Conservation (phyloP, 92 coral and sea anemone genomes). For the Muricea muricata region DNA sequence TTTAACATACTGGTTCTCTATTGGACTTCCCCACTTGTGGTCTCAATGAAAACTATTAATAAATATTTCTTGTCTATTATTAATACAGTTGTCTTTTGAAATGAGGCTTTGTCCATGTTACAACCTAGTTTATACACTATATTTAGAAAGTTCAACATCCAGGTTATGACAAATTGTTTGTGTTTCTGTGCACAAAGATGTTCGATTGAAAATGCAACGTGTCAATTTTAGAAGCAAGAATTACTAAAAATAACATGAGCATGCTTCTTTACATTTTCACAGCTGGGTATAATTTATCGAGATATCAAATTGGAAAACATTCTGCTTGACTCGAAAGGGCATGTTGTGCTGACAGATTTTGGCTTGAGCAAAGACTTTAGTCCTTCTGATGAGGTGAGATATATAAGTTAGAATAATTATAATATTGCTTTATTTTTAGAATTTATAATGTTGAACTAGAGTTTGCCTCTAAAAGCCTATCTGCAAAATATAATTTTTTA, state of each 20-base stretch:
- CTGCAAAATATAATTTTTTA: no score
- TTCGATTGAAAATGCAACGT: no score
- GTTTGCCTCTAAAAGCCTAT: no score
- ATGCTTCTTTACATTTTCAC: constrained; percentile 23
- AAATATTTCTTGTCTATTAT: neutral
- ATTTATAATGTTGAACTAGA: neutral
- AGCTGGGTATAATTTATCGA: constrained; percentile 99
- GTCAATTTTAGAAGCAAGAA: neutral
- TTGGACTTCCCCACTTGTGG: neutral
- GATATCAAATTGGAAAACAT: constrained; percentile 97
- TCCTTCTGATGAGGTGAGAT: constrained; percentile 85
- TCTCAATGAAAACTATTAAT: neutral
- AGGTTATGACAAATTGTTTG: neutral
- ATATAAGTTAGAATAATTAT: neutral
- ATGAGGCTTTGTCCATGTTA: no score
- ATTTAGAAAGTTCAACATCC: no score
- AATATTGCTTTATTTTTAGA: neutral
- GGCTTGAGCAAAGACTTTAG: constrained; percentile 96
- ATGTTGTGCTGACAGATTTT: constrained; percentile 96
- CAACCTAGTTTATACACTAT: no score
- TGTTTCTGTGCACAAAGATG: no score
- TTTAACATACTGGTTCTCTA: neutral
- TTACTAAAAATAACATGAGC: constrained; percentile 3
- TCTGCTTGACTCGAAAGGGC: constrained; percentile 87
- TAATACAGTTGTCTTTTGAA: no score